Evolutionary conservation across 2,113 vertebrate species (phyloP).

Genomic region (Dasyurus viverrinus): DNA sequence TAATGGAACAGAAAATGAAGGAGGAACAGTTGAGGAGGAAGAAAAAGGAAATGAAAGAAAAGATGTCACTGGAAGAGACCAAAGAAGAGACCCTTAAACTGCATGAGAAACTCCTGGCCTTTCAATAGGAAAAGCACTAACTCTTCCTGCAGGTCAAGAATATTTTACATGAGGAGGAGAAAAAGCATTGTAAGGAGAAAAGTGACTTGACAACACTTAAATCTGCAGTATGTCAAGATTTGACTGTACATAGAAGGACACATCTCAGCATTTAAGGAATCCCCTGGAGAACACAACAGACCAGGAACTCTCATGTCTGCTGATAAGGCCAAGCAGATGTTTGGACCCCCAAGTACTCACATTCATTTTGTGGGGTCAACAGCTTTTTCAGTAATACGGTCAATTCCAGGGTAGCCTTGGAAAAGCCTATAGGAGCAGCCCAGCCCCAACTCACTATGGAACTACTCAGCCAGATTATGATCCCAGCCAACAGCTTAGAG

Average conservation of each 20-base stretch:
- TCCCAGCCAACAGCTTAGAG: slow-evolving; percentile 91
- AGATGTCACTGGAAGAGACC: slow-evolving; percentile 95
- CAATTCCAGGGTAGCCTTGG: slow-evolving; percentile 87
- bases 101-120: slow-evolving; percentile 90
- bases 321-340: slow-evolving; percentile 92
- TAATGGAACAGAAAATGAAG: slow-evolving; percentile 97
- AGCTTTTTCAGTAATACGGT: slow-evolving; percentile 88
- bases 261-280: slow-evolving; percentile 93
- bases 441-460: slow-evolving; percentile 88
- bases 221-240: slow-evolving; percentile 89
- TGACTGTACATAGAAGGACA: slow-evolving; percentile 90
- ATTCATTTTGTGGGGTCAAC: slow-evolving; percentile 88
- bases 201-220: slow-evolving; percentile 93
- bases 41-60: slow-evolving; percentile 94
- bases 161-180: slow-evolving; percentile 93
- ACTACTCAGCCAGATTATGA: slow-evolving; percentile 82
- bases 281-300: slow-evolving; percentile 89
- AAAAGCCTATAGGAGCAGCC: slow-evolving; percentile 78
- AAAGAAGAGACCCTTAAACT: slow-evolving; percentile 92
- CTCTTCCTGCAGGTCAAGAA: slow-evolving; percentile 95
- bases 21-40: slow-evolving; percentile 93
- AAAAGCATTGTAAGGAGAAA: slow-evolving; percentile 92
- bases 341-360: slow-evolving; percentile 90
- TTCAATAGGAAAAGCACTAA: slow-evolving; percentile 95
- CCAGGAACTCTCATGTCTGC: slow-evolving; percentile 87